Evolutionary conservation across 1,140 invertebrate genomes (phyloP), one percentile per base, ranked within the genome.

Genomic region (Mycetomoellerius zeteki): DNA sequence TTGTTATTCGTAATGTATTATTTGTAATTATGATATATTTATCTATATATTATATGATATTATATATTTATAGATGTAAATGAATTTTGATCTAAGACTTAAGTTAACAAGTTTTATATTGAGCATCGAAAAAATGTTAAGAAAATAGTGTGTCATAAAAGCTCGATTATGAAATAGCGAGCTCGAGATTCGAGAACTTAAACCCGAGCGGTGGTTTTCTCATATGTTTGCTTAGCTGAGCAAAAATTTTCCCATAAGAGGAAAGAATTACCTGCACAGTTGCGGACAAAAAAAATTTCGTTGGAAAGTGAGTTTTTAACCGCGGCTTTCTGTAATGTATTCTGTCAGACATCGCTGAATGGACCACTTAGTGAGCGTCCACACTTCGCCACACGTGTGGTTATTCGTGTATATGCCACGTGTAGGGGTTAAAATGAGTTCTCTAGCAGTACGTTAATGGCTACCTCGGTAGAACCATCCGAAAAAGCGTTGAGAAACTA

Each of bases 301-400:
- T 12, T 60, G 37, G 37, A 33, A 19, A 86, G 86, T 64, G 85
- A 85, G 80, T 91, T 93, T 93, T 92, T 91, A 94, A 93, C 93
- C 90, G 91, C 92, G 88, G 92, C 89, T 94, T 93, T 91, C 93
- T 93, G 92, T 93, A 93, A 93, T 93, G 88, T 92, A 93, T 93
- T 93, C 92, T 89, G 91, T 93, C 87, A 91, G 90, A 67, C 88
- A 87, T 76, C 89, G 65, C 43, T 93, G 91, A 93, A 93, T 93
- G 91, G 91, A 90, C 90, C 92, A 93, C 92, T 93, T 93, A 93
- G 90, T 90, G 87, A 86, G 76, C 87, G 80, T 89, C 88, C 86
- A 73, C 72, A 58, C 56, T 52, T 76, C 50, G 50, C 27, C 58
- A 56, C 69, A 24, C 37, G n/a, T 78, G 58, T 78, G 37, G 67